Conservation (phyloP, 2,797 vertebrate genomes). For the Anabas testudineus region DNA sequence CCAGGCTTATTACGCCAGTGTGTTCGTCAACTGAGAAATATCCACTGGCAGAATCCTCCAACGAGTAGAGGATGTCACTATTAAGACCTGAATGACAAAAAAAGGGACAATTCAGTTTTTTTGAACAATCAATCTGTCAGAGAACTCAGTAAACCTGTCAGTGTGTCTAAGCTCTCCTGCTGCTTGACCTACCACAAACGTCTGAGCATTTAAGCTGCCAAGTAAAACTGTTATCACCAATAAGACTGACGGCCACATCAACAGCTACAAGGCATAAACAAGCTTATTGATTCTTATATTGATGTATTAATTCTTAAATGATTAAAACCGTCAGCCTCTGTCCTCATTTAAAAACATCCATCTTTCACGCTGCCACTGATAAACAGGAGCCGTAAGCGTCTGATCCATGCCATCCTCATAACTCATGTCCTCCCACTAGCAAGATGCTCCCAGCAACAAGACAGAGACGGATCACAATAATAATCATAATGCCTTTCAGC, state of each 20-base stretch:
- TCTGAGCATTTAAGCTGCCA: constrained; percentile 10
- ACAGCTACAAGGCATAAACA: constrained; percentile 35
- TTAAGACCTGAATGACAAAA: constrained; percentile 86
- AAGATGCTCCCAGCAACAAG: constrained; percentile 69
- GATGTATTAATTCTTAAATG: constrained; percentile 48
- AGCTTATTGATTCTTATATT: constrained; percentile 31
- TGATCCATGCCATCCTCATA: constrained; percentile 64
- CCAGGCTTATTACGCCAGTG: constrained; percentile 90
- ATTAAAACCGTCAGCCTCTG: constrained; percentile 38
- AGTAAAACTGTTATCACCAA: constrained; percentile 17
- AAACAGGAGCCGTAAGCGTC: constrained; percentile 63
- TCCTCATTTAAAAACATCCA: constrained; percentile 29
- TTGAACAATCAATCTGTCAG: neutral
- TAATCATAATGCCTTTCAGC: constrained; percentile 77
- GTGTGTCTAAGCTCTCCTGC: neutral
- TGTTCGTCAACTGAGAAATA: constrained; percentile 92
- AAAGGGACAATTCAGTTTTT: neutral
- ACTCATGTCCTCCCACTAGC: constrained; percentile 76
- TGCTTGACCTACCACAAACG: neutral
- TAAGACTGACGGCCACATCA: constrained; percentile 20
- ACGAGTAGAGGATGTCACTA: constrained; percentile 88
- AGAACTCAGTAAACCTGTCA: neutral
- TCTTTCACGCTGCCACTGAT: constrained; percentile 55
- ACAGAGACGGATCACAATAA: constrained; percentile 77
- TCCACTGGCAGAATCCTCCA: constrained; percentile 89